Evolutionary conservation across 2,113 vertebrate species (phyloP).

Genomic region (Porphyrio hochstetteri): DNA sequence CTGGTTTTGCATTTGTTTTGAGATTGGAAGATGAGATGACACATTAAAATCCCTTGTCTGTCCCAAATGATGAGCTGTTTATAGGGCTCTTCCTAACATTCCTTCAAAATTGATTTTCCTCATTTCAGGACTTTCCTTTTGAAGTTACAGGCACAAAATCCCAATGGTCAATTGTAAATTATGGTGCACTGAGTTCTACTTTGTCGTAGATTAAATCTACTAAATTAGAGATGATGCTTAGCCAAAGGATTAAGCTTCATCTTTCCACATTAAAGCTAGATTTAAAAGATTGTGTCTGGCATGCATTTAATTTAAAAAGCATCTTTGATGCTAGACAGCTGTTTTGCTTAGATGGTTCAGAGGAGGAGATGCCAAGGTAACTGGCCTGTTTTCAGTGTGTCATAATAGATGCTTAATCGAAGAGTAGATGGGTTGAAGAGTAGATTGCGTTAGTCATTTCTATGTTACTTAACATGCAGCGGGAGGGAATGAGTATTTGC

Average conservation of each 20-base stretch:
- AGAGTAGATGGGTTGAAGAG: background rate
- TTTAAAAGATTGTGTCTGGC: background rate
- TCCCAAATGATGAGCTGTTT: background rate
- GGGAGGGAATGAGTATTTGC: background rate
- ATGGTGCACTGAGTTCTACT: background rate
- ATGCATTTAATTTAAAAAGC: background rate
- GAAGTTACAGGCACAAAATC: background rate
- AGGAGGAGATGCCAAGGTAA: background rate
- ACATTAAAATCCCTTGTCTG: background rate
- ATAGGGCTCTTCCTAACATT: background rate
- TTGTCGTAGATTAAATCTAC: background rate
- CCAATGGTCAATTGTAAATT: background rate
- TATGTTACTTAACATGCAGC: fast-evolving
- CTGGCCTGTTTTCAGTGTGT: background rate
- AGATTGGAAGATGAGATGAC: background rate
- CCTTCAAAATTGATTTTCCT: background rate
- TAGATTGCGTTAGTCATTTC: too few species aligned
- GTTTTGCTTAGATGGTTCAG: background rate
- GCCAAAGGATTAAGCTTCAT: background rate
- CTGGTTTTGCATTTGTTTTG: background rate
- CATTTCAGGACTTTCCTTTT: background rate
- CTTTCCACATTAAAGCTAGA: background rate
- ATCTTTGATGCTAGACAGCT: background rate
- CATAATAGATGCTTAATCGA: fast-evolving
- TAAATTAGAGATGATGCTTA: background rate